A percentile compares a stretch with the other conserved stretches of the same genome.
phyloP scores from a whole-genome alignment of 2,113 vertebrate genomes.

The Circaetus gallicus region DNA sequence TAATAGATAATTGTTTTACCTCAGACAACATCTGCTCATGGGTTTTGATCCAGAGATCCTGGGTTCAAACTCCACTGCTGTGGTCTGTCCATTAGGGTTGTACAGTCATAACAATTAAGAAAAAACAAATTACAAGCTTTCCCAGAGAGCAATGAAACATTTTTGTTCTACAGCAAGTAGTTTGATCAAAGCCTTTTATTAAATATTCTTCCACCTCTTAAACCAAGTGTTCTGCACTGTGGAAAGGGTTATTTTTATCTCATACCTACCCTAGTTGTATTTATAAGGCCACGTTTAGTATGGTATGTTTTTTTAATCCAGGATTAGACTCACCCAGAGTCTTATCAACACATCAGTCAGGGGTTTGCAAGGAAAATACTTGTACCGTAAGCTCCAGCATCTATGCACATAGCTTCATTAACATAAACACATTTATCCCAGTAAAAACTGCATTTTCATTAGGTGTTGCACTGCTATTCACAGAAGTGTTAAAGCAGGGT shows the following conservation, averaged over 20 bases:
- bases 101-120: not conserved
- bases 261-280: not conserved
- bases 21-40: not conserved
- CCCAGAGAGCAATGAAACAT: not conserved
- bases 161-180: not conserved
- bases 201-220: not conserved
- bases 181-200: not conserved
- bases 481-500: not conserved
- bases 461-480: not conserved
- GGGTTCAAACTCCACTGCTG: not conserved
- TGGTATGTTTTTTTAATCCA: not conserved
- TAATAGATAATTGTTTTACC: not conserved
- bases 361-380: not conserved
- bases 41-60: not conserved
- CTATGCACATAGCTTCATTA: not conserved
- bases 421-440: not conserved
- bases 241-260: not conserved
- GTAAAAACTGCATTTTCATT: not conserved
- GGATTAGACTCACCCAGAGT: not conserved
- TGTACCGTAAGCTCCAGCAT: not conserved
- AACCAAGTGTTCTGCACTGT: not conserved
- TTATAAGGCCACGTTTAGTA: not conserved
- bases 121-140: not conserved
- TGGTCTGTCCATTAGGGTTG: not conserved
- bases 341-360: not conserved